Base-by-base conservation (phyloP, 2,797 vertebrate genomes). In the Catharus ustulatus region DNA sequence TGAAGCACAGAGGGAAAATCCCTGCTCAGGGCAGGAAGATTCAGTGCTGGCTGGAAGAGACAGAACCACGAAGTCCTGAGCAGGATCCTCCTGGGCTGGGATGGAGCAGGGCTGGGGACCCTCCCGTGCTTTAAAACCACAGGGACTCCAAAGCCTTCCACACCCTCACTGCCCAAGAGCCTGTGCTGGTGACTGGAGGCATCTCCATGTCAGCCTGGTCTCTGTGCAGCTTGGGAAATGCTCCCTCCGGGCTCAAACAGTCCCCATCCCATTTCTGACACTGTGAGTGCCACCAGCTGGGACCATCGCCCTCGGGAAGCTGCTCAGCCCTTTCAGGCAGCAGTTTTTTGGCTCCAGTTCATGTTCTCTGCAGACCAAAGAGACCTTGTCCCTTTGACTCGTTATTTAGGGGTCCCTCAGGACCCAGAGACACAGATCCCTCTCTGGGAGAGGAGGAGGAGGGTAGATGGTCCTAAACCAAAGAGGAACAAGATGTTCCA, bases 1-100 rank as follows among this genome's bases (percentile, higher is more conserved):
- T 2, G 3, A 23, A 49, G 61, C 9, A 4, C 1, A 2, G 6
- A 0, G 13, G 16, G 7, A 20, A 42, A 12, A 34, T 2, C 15
- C 3, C 2, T 7, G 24, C 15, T 48, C 42, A 7, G 57, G 36
- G 49, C 36, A 73, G 36, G 30, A 6, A 23, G 16, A 26, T 43
- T 5, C 1, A 0, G 40, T 2, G 1, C 58, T 67, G 11, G 1
- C 68, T 34, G 43, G 21, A 69, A 51, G 62, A 52, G 17, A 18
- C 16, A 15, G 71, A 19, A 52, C 3, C 19, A 5, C 0, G 0
- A 13, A 38, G 10, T 4, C 38, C 36, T 6, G 10, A 59, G 30
- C 24, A 55, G 63, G 19, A 75, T 49, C 63, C 42, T 55, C 71
- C 54, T 3, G 4, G 24, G 54, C 51, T 30, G 27, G 23, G 15